Percentiles rank a stretch among this genome's conserved stretches.
These are phyloP conservation scores for Salvelinus sp. DNA, from an alignment of 2,113 vertebrate genomes.

Conservation along the genomic window DNA sequence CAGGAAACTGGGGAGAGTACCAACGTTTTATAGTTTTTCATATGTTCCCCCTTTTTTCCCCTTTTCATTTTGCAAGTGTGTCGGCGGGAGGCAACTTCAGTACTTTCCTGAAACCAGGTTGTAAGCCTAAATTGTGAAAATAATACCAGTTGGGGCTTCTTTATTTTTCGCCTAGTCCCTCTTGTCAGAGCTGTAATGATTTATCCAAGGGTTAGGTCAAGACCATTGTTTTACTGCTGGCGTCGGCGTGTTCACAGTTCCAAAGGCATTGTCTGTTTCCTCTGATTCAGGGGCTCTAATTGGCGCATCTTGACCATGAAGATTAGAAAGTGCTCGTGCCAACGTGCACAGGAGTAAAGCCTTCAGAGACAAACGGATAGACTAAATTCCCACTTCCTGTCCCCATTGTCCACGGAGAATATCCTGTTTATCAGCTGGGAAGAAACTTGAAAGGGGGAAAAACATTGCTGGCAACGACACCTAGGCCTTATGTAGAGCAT, in stretches of 20 bases:
- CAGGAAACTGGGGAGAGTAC: not conserved
- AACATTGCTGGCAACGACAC: slow-evolving; percentile 20
- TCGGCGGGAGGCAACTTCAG: not conserved
- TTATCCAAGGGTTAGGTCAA: slow-evolving; percentile 51
- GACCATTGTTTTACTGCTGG: slow-evolving; percentile 55
- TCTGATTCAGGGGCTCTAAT: slow-evolving; percentile 34
- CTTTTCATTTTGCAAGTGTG: too few species aligned
- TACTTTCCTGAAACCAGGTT: slow-evolving; percentile 11
- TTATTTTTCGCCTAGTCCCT: slow-evolving; percentile 45
- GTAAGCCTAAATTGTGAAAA: slow-evolving; percentile 1
- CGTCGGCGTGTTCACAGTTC: slow-evolving; percentile 48
- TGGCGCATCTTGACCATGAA: slow-evolving; percentile 41
- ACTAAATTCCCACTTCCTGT: slow-evolving; percentile 60
- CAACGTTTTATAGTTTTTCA: slow-evolving; percentile 22
- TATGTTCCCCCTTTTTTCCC: slow-evolving; percentile 22
- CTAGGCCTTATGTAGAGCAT: not conserved
- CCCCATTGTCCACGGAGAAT: slow-evolving; percentile 58
- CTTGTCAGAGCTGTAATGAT: slow-evolving; percentile 42
- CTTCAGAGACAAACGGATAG: slow-evolving; percentile 41
- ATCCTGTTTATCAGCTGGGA: slow-evolving; percentile 68
- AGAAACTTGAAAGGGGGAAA: slow-evolving; percentile 32
- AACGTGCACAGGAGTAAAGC: slow-evolving; percentile 20
- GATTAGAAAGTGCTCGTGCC: slow-evolving; percentile 43
- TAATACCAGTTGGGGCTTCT: slow-evolving; percentile 23
- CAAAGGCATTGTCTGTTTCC: slow-evolving; percentile 44